Conservation (phyloP, 2,888 invertebrate species). For the Saturnia japonica region DNA sequence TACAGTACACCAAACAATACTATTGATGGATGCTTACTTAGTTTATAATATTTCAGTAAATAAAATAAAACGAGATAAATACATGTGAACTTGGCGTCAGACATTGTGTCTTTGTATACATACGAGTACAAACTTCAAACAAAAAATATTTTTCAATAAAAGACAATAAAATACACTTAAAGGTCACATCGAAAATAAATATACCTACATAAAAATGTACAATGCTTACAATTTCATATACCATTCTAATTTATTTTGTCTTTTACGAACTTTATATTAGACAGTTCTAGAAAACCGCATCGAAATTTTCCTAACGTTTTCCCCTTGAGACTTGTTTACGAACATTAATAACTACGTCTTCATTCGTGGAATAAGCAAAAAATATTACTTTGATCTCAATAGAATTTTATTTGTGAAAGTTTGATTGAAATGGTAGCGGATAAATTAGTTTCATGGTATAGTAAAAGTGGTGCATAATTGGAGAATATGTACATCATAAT, state of each 20-base stretch:
- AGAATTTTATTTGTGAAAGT: conserved; percentile 23
- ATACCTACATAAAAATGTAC: background rate
- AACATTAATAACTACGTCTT: conserved; percentile 29
- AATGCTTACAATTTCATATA: background rate
- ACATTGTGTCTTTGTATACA: background rate
- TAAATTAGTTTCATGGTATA: conserved; percentile 6
- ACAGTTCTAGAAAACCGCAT: conserved; percentile 34
- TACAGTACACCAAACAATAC: background rate
- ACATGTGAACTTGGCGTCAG: background rate
- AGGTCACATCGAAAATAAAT: background rate
- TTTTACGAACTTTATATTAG: background rate
- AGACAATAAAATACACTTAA: background rate
- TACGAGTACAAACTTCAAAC: background rate
- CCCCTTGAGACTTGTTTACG: conserved; percentile 35
- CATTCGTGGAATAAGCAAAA: conserved; percentile 33
- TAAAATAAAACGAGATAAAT: background rate
- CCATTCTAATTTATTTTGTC: background rate
- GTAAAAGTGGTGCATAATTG: background rate
- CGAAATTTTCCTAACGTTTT: conserved; percentile 36
- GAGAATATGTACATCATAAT: background rate
- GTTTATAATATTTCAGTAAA: too few species aligned
- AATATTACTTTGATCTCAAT: conserved; percentile 33
- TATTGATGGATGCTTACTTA: too few species aligned
- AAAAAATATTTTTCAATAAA: too few species aligned
- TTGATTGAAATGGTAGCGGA: conserved; percentile 16